Evolutionary conservation across 1,140 invertebrate genomes (phyloP), one percentile per base, ranked within the genome.

Genomic region (Neoseiulus cucumeris): DNA sequence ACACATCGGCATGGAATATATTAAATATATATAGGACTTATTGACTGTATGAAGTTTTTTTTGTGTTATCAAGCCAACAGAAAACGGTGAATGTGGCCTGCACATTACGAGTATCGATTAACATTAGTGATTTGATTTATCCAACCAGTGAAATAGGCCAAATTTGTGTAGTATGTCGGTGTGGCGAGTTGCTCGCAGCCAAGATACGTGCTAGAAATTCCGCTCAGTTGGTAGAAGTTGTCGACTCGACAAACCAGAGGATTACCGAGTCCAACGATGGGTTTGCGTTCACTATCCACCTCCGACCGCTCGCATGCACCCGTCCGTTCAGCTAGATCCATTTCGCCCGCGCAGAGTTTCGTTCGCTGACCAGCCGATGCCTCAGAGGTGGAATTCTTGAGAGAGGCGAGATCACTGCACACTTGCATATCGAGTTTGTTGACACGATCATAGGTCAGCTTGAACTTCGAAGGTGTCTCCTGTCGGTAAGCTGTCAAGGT

Each of bases 101-200:
- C 28, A 47, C 33, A 39, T 59, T 25, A 59, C 22, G 51, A 59
- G 22, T 59, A 59, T 20, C 51, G 51, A 59, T 59, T 59, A 18
- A 59, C 51, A 33, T 59, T 59, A 25, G 51, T 59, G 22, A 59
- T 59, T 25, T 59, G 51, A 25, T 59, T 59, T 18, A 59, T 59
- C 51, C 51, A 59, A 25, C 51, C 51, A 20, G 51, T 59, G 51
- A 59, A 59, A 59, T 59, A 59, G 14, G 51, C 51, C 2, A 59
- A 20, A 59, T 59, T 59, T 6, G 51, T 59, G 22, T 29, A 59
- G 14, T 29, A 25, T 1, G 51, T 59, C 14, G 51, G 51, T 25
- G 51, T 29, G 2, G 51, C 51, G 25, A 33, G 51, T 17, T 33
- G 25, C 12, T 25, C 14, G 22, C 51, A 59, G 22, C 51, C 51